Base-by-base conservation (phyloP, 2,888 invertebrate species). In the Protodeltote pygarga region DNA sequence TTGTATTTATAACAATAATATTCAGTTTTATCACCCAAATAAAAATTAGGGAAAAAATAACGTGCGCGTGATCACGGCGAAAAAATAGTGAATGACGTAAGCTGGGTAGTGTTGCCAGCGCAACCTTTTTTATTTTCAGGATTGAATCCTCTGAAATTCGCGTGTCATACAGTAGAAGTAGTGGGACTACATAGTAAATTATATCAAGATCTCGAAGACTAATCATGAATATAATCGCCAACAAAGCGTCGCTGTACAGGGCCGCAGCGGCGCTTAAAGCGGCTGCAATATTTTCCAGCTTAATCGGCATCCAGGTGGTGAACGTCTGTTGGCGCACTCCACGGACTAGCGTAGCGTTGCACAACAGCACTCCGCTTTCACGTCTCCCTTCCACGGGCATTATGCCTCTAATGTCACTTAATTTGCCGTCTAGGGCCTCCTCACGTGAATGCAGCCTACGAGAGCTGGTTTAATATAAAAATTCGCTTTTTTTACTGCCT, bases 341-440 rank as follows among this genome's bases (percentile, higher is more conserved):
- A 73, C 76, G 64, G 75, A 66, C 78, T 75, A 84, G 70, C 85
- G 79, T 83, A 78, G 79, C 88, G 82, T 75, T 71, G 55, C 59
- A 81, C 79, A 81, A 83, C 82, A 82, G 77, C 88, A 75, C 89
- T 87, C 81, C 65, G 83, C 86, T 82, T 87, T 87, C 87, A 87
- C 83, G 81, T 84, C 80, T 81, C 80, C 84, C 85, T 68, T 79
- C 83, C 81, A 73, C 79, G 73, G 79, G 83, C 85, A 89, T 89
- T 90, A 89, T 89, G 74, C 81, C 85, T 81, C 83, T 91, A 90
- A 90, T 89, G 88, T 89, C 90, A 90, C 90, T 90, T 88, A 91
- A 91, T 91, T 89, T 88, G 83, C 87, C 85, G 89, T 89, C 87
- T 89, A 89, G 89, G 78, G 86, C 83, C 81, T 81, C 83, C 88